Conservation (phyloP, 2,797 vertebrate genomes). For the Enteromius afrohamiltoni region DNA sequence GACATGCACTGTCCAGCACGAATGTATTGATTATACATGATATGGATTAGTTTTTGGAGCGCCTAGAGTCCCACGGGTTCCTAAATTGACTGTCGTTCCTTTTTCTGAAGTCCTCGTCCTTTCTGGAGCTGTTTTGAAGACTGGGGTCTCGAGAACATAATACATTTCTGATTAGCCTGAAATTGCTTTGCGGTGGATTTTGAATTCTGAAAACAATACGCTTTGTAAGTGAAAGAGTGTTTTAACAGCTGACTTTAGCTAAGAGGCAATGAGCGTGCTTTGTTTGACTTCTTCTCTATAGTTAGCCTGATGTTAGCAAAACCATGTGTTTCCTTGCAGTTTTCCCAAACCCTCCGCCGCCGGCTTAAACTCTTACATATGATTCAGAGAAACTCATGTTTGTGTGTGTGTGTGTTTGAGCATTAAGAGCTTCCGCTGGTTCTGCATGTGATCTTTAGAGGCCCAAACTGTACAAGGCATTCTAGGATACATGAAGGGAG, state of each 20-base stretch:
- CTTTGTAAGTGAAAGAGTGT: not conserved
- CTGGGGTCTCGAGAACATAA: not conserved
- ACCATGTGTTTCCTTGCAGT: slow-evolving; percentile 17
- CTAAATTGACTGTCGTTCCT: not conserved
- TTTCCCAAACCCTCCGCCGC: slow-evolving; percentile 11
- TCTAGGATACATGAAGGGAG: slow-evolving; percentile 3
- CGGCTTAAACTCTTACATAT: slow-evolving; percentile 43
- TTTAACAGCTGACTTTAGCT: slow-evolving; percentile 38
- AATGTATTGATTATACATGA: slow-evolving; percentile 24
- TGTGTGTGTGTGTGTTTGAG: slow-evolving; percentile 26
- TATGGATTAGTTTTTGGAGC: slow-evolving; percentile 19
- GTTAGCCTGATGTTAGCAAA: slow-evolving; percentile 17
- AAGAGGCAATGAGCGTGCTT: not conserved
- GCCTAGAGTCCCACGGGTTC: not conserved
- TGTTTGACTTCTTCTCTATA: slow-evolving; percentile 17
- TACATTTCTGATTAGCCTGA: not conserved
- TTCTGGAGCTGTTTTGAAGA: not conserved
- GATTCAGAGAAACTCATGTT: slow-evolving; percentile 27
- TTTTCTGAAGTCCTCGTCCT: not conserved
- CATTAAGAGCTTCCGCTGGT: slow-evolving; percentile 8
- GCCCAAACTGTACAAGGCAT: not conserved
- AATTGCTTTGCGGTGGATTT: not conserved
- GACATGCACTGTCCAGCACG: slow-evolving; percentile 1
- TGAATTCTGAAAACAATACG: not conserved
- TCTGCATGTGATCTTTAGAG: not conserved